A percentile compares a stretch with the other conserved stretches of the same genome.
phyloP scores from a whole-genome alignment of 2,113 vertebrate species.

The Heterotis niloticus region DNA sequence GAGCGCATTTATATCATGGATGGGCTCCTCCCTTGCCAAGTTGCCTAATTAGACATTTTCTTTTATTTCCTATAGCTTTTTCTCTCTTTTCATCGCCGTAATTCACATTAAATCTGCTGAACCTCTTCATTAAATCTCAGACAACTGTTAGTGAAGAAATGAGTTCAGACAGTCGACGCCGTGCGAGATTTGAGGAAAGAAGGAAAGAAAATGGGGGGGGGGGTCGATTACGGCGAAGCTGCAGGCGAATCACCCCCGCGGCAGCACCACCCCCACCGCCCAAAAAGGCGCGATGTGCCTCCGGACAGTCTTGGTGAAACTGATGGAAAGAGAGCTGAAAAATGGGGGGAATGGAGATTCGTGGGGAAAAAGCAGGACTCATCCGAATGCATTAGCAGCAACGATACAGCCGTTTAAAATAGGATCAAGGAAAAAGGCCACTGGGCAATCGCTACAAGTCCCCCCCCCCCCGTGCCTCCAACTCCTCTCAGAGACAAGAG shows the following conservation, averaged over 20 bases:
- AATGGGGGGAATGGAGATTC: slow-evolving; percentile 49
- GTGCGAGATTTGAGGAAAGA: slow-evolving; percentile 42
- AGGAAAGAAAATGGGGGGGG: background rate
- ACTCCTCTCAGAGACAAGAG: background rate
- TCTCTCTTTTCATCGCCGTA: slow-evolving; percentile 46
- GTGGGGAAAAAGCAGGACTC: slow-evolving; percentile 46
- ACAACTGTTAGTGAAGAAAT: slow-evolving; percentile 57
- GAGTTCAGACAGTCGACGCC: slow-evolving; percentile 61
- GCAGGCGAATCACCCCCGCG: slow-evolving; percentile 26
- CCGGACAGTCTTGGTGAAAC: slow-evolving; percentile 59
- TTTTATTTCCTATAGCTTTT: slow-evolving; percentile 31
- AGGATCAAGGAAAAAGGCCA: background rate
- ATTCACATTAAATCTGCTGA: slow-evolving; percentile 56
- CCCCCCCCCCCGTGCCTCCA: background rate
- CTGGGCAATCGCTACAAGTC: background rate
- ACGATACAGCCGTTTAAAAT: slow-evolving; percentile 22
- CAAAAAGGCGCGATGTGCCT: slow-evolving; percentile 53
- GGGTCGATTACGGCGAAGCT: slow-evolving; percentile 56
- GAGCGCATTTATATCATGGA: slow-evolving; percentile 35
- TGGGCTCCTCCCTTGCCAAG: slow-evolving; percentile 38
- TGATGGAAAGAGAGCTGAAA: slow-evolving; percentile 62
- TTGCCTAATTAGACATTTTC: slow-evolving; percentile 49
- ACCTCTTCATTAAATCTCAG: slow-evolving; percentile 60
- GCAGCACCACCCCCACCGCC: background rate
- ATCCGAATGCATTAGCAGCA: slow-evolving; percentile 44